Conservation (phyloP, 2,888 invertebrate genomes). For the Pogonocherus hispidulus region DNA sequence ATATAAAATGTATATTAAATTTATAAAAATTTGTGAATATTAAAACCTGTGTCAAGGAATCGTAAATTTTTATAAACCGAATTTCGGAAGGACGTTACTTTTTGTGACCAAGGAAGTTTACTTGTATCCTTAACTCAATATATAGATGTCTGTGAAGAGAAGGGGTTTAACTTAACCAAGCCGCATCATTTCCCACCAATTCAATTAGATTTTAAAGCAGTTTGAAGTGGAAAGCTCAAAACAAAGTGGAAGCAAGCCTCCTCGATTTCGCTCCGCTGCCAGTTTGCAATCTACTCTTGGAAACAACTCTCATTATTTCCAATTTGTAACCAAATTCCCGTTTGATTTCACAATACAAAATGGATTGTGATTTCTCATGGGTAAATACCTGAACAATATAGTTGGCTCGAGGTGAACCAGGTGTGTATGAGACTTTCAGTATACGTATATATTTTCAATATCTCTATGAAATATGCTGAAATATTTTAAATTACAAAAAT, state of each 20-base stretch:
- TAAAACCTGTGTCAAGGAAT: too few species aligned
- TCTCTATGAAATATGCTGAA: too few species aligned
- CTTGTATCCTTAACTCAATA: constrained; percentile 1
- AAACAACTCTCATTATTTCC: constrained; percentile 30
- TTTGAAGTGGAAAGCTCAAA: constrained; percentile 38
- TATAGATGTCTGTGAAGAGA: constrained; percentile 11
- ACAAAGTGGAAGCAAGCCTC: constrained; percentile 29
- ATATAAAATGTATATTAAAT: too few species aligned
- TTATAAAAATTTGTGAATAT: too few species aligned
- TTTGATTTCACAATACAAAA: constrained; percentile 21
- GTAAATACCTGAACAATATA: not conserved
- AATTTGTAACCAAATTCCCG: constrained; percentile 24
- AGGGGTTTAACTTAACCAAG: constrained; percentile 42
- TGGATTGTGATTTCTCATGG: constrained; percentile 8
- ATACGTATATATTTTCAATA: too few species aligned
- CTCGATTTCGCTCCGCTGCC: constrained; percentile 23
- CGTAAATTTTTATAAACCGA: too few species aligned
- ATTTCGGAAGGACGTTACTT: too few species aligned
- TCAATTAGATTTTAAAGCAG: constrained; percentile 48
- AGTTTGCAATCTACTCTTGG: constrained; percentile 20
- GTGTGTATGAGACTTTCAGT: too few species aligned
- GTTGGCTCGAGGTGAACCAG: not conserved
- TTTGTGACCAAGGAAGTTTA: constrained; percentile 2
- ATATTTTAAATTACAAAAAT: too few species aligned
- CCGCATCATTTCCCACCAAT: constrained; percentile 46